Conservation (phyloP, 2,797 vertebrate species). For the Sebastolobus altivelis region DNA sequence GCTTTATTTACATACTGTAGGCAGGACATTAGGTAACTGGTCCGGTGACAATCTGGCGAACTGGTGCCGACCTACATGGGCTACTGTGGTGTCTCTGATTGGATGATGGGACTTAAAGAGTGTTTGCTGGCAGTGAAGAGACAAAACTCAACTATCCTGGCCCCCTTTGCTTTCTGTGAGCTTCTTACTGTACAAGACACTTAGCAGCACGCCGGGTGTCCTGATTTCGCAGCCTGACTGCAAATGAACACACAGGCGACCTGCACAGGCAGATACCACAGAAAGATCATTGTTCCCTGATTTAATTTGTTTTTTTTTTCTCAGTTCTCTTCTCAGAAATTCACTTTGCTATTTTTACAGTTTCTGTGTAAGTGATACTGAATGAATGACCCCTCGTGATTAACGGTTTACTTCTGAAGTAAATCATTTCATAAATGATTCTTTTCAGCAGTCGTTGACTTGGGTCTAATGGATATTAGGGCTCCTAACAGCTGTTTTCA, state of each 20-base stretch:
- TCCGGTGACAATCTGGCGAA: conserved; percentile 38
- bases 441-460: background rate
- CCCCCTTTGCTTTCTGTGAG: conserved; percentile 59
- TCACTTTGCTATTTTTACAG: background rate
- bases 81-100: conserved; percentile 54
- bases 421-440: background rate
- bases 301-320: background rate
- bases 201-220: conserved; percentile 37
- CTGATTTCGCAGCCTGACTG: conserved; percentile 36
- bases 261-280: background rate
- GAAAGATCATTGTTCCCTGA: background rate
- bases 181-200: conserved; percentile 64
- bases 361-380: background rate
- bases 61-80: conserved; percentile 36
- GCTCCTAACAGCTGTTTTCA: background rate
- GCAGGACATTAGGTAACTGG: conserved; percentile 48
- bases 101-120: conserved; percentile 67
- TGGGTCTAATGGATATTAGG: background rate
- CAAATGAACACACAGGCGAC: conserved; percentile 6
- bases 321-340: background rate
- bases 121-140: conserved; percentile 50
- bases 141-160: conserved; percentile 50
- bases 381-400: background rate
- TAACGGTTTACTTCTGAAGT: background rate
- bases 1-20: conserved; percentile 50